Percentiles rank a stretch among this genome's conserved stretches.
Conservation (phyloP, 2,888 invertebrate genomes). For the Ptilodon capucinus region DNA sequence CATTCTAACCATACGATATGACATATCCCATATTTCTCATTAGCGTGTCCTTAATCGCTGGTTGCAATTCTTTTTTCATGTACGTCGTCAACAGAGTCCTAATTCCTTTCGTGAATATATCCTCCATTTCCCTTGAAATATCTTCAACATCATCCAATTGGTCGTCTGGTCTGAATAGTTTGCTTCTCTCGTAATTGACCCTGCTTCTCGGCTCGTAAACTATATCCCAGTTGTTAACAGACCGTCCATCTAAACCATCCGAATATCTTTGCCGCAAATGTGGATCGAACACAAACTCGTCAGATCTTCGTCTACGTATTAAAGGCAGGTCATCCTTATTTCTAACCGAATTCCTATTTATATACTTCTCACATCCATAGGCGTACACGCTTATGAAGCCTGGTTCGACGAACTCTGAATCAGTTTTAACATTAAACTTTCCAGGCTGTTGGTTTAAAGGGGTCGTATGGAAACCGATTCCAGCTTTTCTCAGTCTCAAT, state of each 20-base stretch:
- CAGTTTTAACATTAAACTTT: slow-evolving; percentile 88
- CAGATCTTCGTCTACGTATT: slow-evolving; percentile 59
- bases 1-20: slow-evolving; percentile 88
- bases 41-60: slow-evolving; percentile 92
- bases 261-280: slow-evolving; percentile 43
- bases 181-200: slow-evolving; percentile 73
- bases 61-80: slow-evolving; percentile 92
- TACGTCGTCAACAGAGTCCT: slow-evolving; percentile 90
- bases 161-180: slow-evolving; percentile 76
- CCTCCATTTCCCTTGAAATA: slow-evolving; percentile 91
- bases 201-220: slow-evolving; percentile 64
- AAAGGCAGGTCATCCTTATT: slow-evolving; percentile 68
- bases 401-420: slow-evolving; percentile 92
- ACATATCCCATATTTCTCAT: slow-evolving; percentile 95
- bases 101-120: slow-evolving; percentile 92
- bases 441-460: slow-evolving; percentile 86
- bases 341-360: slow-evolving; percentile 67
- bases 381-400: slow-evolving; percentile 93
- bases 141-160: slow-evolving; percentile 84
- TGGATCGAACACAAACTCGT: slow-evolving; percentile 70
- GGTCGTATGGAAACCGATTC: slow-evolving; percentile 89
- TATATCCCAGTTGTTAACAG: slow-evolving; percentile 58
- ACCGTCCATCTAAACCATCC: slow-evolving; percentile 49
- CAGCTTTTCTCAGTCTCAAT: slow-evolving; percentile 88
- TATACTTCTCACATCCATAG: slow-evolving; percentile 88